These are phyloP conservation scores for Apis florea DNA, from an alignment of 1,140 invertebrate species.

Conservation along the genomic window DNA sequence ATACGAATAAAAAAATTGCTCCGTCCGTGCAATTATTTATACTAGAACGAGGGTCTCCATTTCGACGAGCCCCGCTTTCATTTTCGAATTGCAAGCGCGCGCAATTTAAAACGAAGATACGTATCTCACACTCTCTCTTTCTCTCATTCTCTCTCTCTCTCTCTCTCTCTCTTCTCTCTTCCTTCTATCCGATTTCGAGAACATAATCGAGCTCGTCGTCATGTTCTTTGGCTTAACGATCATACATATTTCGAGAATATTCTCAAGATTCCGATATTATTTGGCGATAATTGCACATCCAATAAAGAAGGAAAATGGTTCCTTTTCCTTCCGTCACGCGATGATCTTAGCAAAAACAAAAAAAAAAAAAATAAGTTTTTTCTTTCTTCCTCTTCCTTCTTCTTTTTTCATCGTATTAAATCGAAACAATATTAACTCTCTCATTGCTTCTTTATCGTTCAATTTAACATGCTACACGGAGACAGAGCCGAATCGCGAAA, in stretches of 20 bases:
- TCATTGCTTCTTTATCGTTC: not conserved
- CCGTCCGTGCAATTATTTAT: not conserved
- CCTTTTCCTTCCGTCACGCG: not conserved
- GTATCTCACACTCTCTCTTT: too few species aligned
- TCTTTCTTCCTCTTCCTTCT: too few species aligned
- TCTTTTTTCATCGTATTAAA: not conserved
- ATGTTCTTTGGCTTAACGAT: conserved; percentile 46
- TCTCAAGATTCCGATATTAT: not conserved
- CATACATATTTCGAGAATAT: conserved; percentile 20
- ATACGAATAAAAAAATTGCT: not conserved
- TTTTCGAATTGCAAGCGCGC: not conserved
- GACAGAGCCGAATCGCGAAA: conserved; percentile 4
- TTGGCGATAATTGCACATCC: conserved; percentile 32
- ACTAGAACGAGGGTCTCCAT: too few species aligned
- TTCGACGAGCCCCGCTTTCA: too few species aligned
- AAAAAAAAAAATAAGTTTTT: too few species aligned
- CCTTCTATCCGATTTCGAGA: not conserved
- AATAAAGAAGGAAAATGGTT: not conserved
- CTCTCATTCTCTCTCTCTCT: not conserved
- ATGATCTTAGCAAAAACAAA: too few species aligned
- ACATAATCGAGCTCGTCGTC: conserved; percentile 33
- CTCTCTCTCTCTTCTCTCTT: too few species aligned
- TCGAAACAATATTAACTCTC: not conserved
- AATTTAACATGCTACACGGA: not conserved
- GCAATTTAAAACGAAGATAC: too few species aligned